Base-by-base conservation (phyloP, 2,888 invertebrate genomes). In the Parnassius apollo region DNA sequence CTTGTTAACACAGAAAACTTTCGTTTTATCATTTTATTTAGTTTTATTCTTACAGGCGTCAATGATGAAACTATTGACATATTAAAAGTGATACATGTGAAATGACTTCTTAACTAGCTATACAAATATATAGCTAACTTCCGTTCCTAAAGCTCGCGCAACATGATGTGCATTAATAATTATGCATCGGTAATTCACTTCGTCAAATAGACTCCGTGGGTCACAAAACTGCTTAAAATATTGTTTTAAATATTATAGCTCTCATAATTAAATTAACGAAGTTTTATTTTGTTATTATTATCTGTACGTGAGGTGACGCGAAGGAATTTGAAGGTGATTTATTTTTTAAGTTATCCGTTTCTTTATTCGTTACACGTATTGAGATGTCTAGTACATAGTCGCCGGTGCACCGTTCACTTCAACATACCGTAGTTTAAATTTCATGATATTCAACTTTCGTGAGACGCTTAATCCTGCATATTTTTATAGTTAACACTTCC, bases 61-160 rank as follows among this genome's bases (percentile, higher is more conserved):
- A 35, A 35, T 46, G 46, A 46, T 46, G n/a, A 46, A 46, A 46
- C 46, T 46, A 46, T 46, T 46, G 46, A 22, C 22, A 25, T 52
- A 18, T 50, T 22, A 18, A 25, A 52, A 25, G 0, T 35, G 10
- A 25, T 25, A 25, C 4, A 25, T 25, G 25, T 4, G 7, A 64
- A 70, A 68, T 59, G 62, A 66, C 70, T 69, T 69, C 71, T 66
- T 69, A 69, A 70, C 68, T 62, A 62, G 65, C 67, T 62, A 42
- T 69, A 49, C 66, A 56, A 68, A 71, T 72, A 71, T 67, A 61
- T 65, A 70, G 71, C 67, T 80, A 81, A 81, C 81, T 77, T 78
- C 64, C 65, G 74, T 75, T 75, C 72, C 69, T 72, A 77, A 78
- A 78, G 71, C 67, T 67, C 66, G 65, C 59, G 57, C 65, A 57